Percentiles rank a stretch among this genome's conserved stretches.
phyloP scores from a whole-genome alignment of 1,140 invertebrate species.

The Lasaia peninsularis region DNA sequence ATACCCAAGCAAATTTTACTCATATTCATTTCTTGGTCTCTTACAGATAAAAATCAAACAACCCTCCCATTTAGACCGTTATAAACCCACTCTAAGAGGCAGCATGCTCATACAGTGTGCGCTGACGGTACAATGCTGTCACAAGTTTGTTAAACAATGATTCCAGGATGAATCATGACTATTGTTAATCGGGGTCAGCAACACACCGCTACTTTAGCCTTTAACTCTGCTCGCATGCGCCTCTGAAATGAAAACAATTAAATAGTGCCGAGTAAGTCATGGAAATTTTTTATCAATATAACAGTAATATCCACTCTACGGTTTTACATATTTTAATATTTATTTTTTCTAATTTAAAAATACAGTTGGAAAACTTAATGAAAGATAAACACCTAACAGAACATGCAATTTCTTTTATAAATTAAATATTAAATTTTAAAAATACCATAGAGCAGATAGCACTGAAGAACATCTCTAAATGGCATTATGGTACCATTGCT shows the following conservation, averaged over 20 bases:
- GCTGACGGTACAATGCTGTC: slow-evolving; percentile 58
- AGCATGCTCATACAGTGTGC: slow-evolving; percentile 73
- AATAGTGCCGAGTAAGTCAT: slow-evolving; percentile 74
- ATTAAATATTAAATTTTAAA: background rate
- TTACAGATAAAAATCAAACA: slow-evolving; percentile 14
- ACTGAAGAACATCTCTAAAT: slow-evolving; percentile 51
- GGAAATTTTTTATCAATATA: slow-evolving; percentile 56
- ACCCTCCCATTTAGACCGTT: slow-evolving; percentile 18
- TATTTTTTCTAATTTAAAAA: no score
- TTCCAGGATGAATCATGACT: slow-evolving; percentile 28
- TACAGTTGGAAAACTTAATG: no score
- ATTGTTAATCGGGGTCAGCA: slow-evolving; percentile 52
- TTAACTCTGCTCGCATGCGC: slow-evolving; percentile 73
- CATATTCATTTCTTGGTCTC: slow-evolving; percentile 20
- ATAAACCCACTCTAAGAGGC: slow-evolving; percentile 52
- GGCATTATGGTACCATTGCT: slow-evolving; percentile 57
- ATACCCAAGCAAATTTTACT: slow-evolving; percentile 70
- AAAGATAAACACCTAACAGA: background rate
- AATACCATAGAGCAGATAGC: slow-evolving; percentile 24
- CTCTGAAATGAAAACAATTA: slow-evolving; percentile 71
- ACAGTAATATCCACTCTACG: slow-evolving; percentile 36
- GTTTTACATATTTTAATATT: slow-evolving; percentile 17
- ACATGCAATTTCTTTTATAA: background rate
- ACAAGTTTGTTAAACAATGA: slow-evolving; percentile 6
- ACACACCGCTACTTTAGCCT: slow-evolving; percentile 69